These are phyloP conservation scores for Tenthredo amoena DNA, from an alignment of 2,888 invertebrate species.

Conservation along the genomic window DNA sequence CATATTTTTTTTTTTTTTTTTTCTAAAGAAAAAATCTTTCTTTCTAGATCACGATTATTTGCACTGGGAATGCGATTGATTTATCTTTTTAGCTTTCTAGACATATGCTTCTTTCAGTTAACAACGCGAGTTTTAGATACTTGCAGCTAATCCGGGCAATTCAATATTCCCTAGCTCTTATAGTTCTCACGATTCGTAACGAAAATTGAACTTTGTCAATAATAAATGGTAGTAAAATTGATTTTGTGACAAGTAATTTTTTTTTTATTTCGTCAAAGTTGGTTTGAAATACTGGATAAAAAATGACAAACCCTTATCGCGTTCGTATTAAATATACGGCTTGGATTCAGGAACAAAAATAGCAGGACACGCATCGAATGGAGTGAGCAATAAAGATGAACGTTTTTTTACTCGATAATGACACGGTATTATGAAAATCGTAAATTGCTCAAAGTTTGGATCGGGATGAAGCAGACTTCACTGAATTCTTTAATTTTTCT, in stretches of 20 bases:
- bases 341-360: neutral
- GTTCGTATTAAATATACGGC: neutral
- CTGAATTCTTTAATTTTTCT: neutral
- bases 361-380: neutral
- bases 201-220: neutral
- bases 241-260: neutral
- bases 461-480: neutral
- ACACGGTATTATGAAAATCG: neutral
- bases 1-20: too few species aligned
- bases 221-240: constrained; percentile 3
- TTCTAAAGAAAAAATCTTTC: neutral
- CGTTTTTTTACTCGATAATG: neutral
- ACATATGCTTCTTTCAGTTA: constrained; percentile 6
- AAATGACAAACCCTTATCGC: neutral
- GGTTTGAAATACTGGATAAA: neutral
- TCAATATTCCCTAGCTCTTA: neutral
- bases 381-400: neutral
- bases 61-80: neutral
- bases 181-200: neutral
- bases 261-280: neutral
- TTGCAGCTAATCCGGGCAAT: neutral
- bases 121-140: neutral
- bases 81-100: constrained; percentile 14
- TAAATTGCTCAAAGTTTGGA: neutral
- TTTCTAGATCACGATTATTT: neutral